Conservation (phyloP, 2,888 invertebrate species). For the Brassicogethes aeneus region DNA sequence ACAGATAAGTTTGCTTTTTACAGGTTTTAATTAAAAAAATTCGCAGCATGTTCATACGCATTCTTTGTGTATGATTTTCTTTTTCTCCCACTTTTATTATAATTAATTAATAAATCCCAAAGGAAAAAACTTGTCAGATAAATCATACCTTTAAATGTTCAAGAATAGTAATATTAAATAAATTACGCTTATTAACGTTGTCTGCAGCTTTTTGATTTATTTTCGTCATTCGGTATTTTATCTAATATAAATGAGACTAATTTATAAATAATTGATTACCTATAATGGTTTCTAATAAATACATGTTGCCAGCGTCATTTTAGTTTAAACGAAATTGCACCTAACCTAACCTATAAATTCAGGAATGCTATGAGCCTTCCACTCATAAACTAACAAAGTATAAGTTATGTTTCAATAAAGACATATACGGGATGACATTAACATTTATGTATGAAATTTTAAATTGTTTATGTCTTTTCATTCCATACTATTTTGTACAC, state of each 20-base stretch:
- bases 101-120: neutral
- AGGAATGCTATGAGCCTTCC: too few relatives aligned
- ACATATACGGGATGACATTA: too few relatives aligned
- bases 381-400: too few relatives aligned
- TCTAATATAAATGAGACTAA: neutral
- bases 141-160: neutral
- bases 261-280: neutral
- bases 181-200: neutral
- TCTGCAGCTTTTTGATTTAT: neutral
- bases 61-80: neutral
- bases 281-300: too few relatives aligned
- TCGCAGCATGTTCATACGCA: neutral
- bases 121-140: neutral
- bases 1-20: conserved; percentile 24
- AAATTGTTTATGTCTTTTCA: too few relatives aligned
- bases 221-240: neutral
- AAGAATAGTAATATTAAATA: neutral
- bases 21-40: conserved; percentile 14
- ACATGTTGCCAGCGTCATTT: too few relatives aligned
- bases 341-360: too few relatives aligned
- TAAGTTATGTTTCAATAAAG: too few relatives aligned
- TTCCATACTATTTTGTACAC: too few relatives aligned
- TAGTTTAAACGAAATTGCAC: too few relatives aligned
- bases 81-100: neutral
- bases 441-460: too few relatives aligned